Conservation (phyloP, 1,140 invertebrate genomes). For the Bombus sylvicola region DNA sequence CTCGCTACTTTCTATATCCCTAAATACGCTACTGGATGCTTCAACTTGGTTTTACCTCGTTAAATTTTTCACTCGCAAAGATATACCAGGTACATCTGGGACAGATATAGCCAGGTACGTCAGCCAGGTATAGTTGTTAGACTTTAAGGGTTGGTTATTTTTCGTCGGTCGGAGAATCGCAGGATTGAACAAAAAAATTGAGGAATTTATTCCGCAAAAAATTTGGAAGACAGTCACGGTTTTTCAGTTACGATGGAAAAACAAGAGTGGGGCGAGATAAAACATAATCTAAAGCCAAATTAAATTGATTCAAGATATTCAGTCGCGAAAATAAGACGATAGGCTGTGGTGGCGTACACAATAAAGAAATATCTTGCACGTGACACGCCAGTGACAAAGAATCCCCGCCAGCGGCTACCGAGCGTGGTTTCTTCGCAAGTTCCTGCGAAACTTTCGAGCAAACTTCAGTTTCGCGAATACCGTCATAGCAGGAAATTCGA, state of each 20-base stretch:
- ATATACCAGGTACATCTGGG: too few species aligned
- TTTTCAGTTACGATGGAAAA: slow-evolving; percentile 9
- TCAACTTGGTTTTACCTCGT: too few species aligned
- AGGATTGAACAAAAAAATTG: rapidly evolving
- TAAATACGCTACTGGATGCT: too few species aligned
- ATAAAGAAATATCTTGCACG: slow-evolving; percentile 49
- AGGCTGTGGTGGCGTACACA: slow-evolving; percentile 9
- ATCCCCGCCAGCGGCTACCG: slow-evolving; percentile 1
- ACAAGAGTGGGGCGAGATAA: slow-evolving; percentile 24
- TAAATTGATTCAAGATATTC: slow-evolving; percentile 55
- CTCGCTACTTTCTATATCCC: too few species aligned
- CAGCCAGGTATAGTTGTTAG: too few species aligned
- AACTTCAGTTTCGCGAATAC: slow-evolving; percentile 28
- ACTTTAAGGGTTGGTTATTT: background rate
- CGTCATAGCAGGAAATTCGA: background rate
- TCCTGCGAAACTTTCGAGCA: background rate
- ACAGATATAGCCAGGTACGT: too few species aligned
- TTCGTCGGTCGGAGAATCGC: background rate
- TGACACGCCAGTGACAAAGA: slow-evolving; percentile 45
- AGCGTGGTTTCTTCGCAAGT: background rate
- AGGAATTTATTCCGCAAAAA: background rate
- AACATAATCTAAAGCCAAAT: slow-evolving; percentile 53
- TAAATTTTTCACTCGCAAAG: too few species aligned
- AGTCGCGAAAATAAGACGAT: slow-evolving; percentile 38
- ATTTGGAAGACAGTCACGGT: background rate